Base-by-base conservation (phyloP, 1,140 invertebrate genomes). In the Dryas iulia region DNA sequence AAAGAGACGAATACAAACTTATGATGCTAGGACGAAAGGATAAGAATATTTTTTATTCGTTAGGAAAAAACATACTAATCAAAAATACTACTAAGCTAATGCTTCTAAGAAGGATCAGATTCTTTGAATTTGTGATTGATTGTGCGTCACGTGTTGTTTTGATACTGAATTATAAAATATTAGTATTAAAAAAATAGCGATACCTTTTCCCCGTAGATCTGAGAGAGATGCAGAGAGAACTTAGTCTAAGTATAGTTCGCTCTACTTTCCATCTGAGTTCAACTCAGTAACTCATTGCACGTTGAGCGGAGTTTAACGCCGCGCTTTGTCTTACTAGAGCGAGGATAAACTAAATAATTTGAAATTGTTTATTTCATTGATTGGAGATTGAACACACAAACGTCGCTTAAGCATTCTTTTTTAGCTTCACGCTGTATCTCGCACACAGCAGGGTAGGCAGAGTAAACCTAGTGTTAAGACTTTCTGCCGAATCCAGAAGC, bases 61-160 rank as follows among this genome's bases (percentile, higher is more conserved):
- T 47, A 47, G 18, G 14, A 47, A 47, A 21, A 10, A 21, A 47
- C 6, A 1, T 3, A 21, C 14, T 47, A 18, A 47, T 47, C 14
- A 7, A 47, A 47, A 47, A 47, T 47, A 47, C 3, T 47, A 21
- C 18, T 10, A 47, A 47, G 8, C 10, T 5, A 11, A 26, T 26
- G 26, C 24, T 66, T 66, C 65, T 31, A n/a, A 53, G 65, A 66
- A 66, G 65, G 65, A 26, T 66, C 58, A 23, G 52, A 24, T 66
- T 59, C 47, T 26, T 14, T 31, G 65, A 66, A 66, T 24, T 7
- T 12, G n/a, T 66, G 65, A 66, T 59, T 66, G 65, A 66, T 59
- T 54, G 54, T 26, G 31, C 39, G 14, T 47, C 8, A 47, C 18
- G 21, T 47, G 7, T 47, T 18, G n/a, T 21, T 47, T 47, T 21